phyloP scores from a whole-genome alignment of 1,140 invertebrate species.

The Bombus terrestris region DNA sequence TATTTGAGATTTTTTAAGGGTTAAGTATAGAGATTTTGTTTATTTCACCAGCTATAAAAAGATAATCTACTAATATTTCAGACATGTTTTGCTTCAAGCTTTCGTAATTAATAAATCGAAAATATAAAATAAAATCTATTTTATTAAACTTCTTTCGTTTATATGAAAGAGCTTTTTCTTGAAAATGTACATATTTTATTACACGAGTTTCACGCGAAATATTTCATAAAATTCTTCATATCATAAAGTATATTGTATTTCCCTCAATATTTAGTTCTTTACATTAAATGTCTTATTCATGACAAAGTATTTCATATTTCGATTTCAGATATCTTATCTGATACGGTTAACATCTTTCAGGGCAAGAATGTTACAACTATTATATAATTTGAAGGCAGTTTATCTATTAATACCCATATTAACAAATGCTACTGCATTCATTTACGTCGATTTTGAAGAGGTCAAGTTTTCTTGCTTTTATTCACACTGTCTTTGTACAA shows the following conservation, averaged over 20 bases:
- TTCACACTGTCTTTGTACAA: not conserved
- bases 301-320: not conserved
- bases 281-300: not conserved
- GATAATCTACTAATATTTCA: no score
- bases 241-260: not conserved
- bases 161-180: not conserved
- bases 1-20: no score
- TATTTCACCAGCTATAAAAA: no score
- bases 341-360: not conserved
- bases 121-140: not conserved
- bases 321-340: not conserved
- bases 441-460: not conserved
- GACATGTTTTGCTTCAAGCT: no score
- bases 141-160: not conserved
- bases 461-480: not conserved
- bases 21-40: no score
- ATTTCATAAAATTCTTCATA: no score
- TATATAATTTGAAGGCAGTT: not conserved
- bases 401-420: not conserved
- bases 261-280: not conserved
- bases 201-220: no score
- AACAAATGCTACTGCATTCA: not conserved
- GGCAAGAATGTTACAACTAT: not conserved
- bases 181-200: not conserved
- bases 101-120: no score